Conservation (phyloP, 2,113 vertebrate species). For the Mobula hypostoma region DNA sequence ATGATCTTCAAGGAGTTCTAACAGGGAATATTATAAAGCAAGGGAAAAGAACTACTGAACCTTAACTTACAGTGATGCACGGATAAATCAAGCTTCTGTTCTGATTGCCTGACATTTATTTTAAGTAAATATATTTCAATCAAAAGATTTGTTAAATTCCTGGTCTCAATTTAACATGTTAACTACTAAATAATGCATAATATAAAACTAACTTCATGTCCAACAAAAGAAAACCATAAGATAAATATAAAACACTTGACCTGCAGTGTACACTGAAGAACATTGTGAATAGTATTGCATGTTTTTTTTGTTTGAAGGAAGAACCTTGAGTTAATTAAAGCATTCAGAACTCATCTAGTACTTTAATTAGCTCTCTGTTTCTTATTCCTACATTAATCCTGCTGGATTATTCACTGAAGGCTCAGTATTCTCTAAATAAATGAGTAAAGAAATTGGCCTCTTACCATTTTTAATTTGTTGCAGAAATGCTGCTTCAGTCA, state of each 20-base stretch:
- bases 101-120: background rate
- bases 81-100: background rate
- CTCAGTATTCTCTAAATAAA: constrained; percentile 21
- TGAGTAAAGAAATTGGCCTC: constrained; percentile 24
- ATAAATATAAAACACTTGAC: background rate
- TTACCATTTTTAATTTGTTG: constrained; percentile 36
- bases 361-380: constrained; percentile 36
- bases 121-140: background rate
- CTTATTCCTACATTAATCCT: constrained; percentile 21
- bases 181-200: background rate
- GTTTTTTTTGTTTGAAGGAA: constrained; percentile 28
- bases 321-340: constrained; percentile 32
- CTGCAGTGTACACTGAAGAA: background rate
- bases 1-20: constrained; percentile 18
- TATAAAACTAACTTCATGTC: background rate
- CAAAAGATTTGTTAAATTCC: background rate
- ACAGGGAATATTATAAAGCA: background rate
- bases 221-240: background rate
- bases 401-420: constrained; percentile 17
- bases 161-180: background rate
- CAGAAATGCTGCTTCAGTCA: constrained; percentile 12
- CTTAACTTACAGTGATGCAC: background rate
- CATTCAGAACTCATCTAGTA: constrained; percentile 30
- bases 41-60: background rate
- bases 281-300: background rate